Conservation (phyloP, 2,888 invertebrate genomes). For the Synanthedon myopaeformis region DNA sequence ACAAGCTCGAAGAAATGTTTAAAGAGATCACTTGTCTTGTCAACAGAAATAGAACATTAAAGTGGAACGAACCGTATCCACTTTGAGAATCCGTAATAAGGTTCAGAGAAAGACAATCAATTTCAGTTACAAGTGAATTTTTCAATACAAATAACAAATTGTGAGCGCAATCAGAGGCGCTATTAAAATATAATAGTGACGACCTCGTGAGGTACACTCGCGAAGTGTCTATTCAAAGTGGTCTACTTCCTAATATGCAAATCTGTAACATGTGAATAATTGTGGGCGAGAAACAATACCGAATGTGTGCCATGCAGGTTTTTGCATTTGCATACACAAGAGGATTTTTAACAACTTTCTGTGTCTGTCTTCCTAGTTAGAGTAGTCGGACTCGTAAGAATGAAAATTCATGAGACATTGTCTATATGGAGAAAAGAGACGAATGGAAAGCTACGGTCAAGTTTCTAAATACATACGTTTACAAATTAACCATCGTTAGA, state of each 20-base stretch:
- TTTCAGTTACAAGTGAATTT: neutral
- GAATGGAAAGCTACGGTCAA: constrained; percentile 22
- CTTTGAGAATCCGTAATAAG: neutral
- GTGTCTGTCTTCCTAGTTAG: constrained; percentile 15
- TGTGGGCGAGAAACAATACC: constrained; percentile 47
- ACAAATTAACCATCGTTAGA: too few species aligned
- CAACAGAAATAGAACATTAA: neutral
- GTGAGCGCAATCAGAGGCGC: constrained; percentile 5
- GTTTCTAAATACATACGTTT: constrained; percentile 12
- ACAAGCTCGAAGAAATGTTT: neutral
- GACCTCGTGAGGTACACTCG: constrained; percentile 26
- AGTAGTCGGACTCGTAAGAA: constrained; percentile 7
- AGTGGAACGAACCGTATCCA: neutral
- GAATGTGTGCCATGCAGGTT: constrained; percentile 42
- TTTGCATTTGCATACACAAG: constrained; percentile 28
- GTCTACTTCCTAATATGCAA: constrained; percentile 63
- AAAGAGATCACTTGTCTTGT: neutral
- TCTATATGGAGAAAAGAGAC: constrained; percentile 13
- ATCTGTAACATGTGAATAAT: constrained; percentile 47
- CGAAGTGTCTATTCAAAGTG: constrained; percentile 42
- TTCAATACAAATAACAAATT: neutral
- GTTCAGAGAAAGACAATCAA: neutral
- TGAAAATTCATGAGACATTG: constrained; percentile 20
- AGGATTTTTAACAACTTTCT: constrained; percentile 30
- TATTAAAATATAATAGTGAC: constrained; percentile 13